These are phyloP conservation scores for Salvelinus alpinus DNA, from an alignment of 2,113 vertebrate species.

Conservation along the genomic window DNA sequence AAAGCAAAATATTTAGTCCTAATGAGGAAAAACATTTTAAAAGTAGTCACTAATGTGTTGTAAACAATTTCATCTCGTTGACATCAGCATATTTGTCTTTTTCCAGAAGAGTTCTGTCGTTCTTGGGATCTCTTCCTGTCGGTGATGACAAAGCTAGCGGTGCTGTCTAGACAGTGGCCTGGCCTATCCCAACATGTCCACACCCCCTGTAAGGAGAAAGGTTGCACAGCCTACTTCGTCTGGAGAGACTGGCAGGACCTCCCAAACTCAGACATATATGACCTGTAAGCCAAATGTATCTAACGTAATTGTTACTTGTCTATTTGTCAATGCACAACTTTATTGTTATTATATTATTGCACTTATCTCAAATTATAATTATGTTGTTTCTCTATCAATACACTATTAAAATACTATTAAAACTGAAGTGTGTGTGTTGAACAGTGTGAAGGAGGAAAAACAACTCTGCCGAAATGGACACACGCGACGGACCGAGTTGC, in stretches of 20 bases:
- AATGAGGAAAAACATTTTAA: too few species aligned
- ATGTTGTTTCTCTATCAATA: background rate
- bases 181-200: conserved; percentile 58
- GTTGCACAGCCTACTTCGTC: conserved; percentile 53
- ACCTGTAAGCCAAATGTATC: conserved; percentile 9
- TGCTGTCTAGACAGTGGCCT: conserved; percentile 62
- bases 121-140: conserved; percentile 66
- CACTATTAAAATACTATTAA: background rate
- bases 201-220: conserved; percentile 44
- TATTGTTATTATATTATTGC: background rate
- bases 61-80: too few species aligned
- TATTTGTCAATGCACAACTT: background rate
- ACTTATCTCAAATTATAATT: background rate
- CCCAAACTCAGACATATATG: background rate
- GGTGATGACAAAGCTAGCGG: conserved; percentile 46
- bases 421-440: background rate
- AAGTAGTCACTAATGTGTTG: too few species aligned
- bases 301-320: background rate
- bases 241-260: conserved; percentile 64
- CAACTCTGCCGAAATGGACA: conserved; percentile 63
- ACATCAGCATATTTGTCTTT: background rate
- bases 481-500: conserved; percentile 55
- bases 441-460: conserved; percentile 58
- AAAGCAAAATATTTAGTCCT: too few species aligned
- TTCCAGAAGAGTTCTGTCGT: conserved; percentile 47